Conservation (phyloP, 2,888 invertebrate species). For the Epinotia nisella region DNA sequence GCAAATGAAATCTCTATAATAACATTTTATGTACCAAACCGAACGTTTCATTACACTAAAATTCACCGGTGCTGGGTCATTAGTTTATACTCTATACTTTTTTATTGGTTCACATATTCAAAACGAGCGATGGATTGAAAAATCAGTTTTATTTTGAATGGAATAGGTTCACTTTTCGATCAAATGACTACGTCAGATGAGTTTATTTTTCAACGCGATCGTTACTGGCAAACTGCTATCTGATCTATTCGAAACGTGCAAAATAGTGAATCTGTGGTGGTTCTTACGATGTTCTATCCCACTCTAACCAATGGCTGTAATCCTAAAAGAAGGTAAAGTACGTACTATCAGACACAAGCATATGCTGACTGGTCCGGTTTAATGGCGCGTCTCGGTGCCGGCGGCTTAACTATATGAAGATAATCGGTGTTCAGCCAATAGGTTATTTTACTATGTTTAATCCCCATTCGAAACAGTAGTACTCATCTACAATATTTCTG, state of each 20-base stretch:
- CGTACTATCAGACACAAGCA: not conserved
- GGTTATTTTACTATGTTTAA: too few species aligned
- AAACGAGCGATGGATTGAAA: not conserved
- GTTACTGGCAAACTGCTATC: not conserved
- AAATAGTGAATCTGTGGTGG: not conserved
- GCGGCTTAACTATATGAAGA: not conserved
- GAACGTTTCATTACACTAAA: not conserved
- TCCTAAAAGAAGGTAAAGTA: not conserved
- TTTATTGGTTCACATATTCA: not conserved
- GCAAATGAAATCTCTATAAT: not conserved
- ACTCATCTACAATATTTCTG: not conserved
- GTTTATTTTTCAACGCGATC: not conserved
- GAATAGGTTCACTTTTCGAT: not conserved
- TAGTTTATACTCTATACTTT: not conserved
- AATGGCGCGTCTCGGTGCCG: not conserved
- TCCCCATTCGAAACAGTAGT: not conserved
- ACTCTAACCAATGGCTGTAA: not conserved
- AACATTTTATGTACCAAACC: not conserved
- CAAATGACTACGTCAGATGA: not conserved
- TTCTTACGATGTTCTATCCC: not conserved
- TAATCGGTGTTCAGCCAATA: not conserved
- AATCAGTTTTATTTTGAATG: not conserved
- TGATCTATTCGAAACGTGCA: slow-evolving; percentile 5
- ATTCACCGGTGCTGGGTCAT: not conserved
- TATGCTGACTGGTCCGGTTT: not conserved